phyloP scores from a whole-genome alignment of 2,888 invertebrate genomes.

The Tetrapedia diversipes region DNA sequence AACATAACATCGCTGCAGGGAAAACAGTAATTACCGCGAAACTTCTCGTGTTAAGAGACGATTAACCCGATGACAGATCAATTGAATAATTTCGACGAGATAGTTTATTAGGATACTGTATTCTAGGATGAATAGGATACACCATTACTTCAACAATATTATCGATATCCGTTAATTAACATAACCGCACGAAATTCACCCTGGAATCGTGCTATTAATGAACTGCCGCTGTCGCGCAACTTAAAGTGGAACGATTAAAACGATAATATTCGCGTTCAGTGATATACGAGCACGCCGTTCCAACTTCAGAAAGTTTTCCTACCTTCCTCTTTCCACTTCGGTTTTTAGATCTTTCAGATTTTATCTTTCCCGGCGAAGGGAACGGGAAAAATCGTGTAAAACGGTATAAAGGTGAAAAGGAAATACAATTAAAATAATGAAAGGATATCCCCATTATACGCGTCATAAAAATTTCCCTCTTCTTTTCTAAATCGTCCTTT shows the following conservation, averaged over 20 bases:
- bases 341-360: neutral
- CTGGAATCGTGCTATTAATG: conserved; percentile 3
- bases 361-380: neutral
- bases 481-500: too few relatives aligned
- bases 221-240: neutral
- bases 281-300: neutral
- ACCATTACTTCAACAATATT: neutral
- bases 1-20: neutral
- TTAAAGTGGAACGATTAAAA: conserved; percentile 33
- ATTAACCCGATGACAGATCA: too few relatives aligned
- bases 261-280: neutral
- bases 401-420: too few relatives aligned
- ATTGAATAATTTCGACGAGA: neutral
- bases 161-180: conserved; percentile 33
- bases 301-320: conserved; percentile 10
- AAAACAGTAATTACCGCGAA: too few relatives aligned
- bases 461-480: neutral
- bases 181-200: neutral
- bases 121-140: neutral
- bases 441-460: neutral
- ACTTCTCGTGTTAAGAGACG: too few relatives aligned
- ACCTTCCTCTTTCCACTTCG: neutral
- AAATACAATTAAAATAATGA: too few relatives aligned
- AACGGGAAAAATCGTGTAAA: too few relatives aligned
- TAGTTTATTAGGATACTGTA: neutral